These are phyloP conservation scores for Calosoma granatense DNA, from an alignment of 1,140 invertebrate genomes.

Conservation along the genomic window DNA sequence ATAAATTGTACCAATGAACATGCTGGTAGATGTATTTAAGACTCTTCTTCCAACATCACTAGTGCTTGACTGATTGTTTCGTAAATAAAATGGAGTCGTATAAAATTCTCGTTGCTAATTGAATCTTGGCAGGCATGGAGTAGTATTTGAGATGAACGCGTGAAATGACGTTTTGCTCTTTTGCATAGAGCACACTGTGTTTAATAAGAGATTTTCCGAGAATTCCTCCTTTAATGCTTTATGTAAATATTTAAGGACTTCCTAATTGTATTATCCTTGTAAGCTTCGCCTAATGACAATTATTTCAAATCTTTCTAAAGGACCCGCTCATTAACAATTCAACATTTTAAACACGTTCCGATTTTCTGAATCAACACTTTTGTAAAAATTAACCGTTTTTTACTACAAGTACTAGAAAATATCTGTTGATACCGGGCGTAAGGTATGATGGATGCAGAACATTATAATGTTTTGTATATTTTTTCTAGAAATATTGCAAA, in stretches of 20 bases:
- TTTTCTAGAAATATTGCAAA: background rate
- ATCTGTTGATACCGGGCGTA: too few species aligned
- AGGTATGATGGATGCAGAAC: background rate
- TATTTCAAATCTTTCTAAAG: constrained; percentile 7
- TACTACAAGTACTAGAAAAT: too few species aligned
- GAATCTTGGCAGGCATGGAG: background rate
- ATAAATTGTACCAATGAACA: too few species aligned
- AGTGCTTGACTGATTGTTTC: background rate
- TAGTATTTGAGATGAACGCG: too few species aligned
- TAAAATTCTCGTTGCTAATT: background rate
- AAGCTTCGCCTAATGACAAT: constrained; percentile 4
- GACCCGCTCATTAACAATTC: background rate
- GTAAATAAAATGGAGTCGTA: background rate
- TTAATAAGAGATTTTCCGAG: background rate
- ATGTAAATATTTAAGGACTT: constrained; percentile 9
- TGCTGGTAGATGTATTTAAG: background rate
- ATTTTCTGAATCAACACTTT: constrained; percentile 1
- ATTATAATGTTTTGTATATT: background rate
- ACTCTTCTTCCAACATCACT: background rate
- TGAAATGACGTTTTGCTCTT: background rate
- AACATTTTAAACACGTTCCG: background rate
- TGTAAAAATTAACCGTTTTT: background rate
- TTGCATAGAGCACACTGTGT: background rate
- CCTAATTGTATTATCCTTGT: constrained; percentile 7
- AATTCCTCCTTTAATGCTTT: background rate